These are phyloP conservation scores for Gryon sp. DNA, from an alignment of 1,140 invertebrate genomes.

Conservation along the genomic window DNA sequence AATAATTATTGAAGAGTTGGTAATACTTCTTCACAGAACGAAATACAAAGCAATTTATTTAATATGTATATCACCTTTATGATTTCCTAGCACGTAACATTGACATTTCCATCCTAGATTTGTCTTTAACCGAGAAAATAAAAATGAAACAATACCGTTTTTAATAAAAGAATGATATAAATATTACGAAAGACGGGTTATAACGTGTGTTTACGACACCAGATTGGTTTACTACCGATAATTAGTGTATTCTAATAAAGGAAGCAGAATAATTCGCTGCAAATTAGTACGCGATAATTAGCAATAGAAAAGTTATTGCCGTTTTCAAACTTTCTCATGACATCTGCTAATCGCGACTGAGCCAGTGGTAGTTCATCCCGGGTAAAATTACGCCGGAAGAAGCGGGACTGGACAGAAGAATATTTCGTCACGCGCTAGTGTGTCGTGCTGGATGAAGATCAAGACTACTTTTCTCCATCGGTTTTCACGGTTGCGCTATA, in stretches of 20 bases:
- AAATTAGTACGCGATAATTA: constrained; percentile 62
- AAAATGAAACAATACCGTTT: not conserved
- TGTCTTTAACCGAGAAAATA: not conserved
- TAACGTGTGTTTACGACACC: constrained; percentile 13
- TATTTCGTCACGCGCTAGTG: constrained; percentile 62
- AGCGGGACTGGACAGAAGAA: constrained; percentile 57
- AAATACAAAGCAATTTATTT: not conserved
- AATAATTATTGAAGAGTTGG: too few species aligned
- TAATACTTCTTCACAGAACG: too few species aligned
- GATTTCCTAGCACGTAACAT: constrained; percentile 17
- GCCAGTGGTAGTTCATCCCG: constrained; percentile 53
- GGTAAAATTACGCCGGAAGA: constrained; percentile 39
- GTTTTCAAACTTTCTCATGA: constrained; percentile 65
- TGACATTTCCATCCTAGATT: constrained; percentile 43
- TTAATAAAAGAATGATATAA: constrained; percentile 1
- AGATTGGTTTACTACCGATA: constrained; percentile 16
- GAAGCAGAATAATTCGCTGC: constrained; percentile 17
- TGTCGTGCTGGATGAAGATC: constrained; percentile 57
- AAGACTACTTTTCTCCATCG: constrained; percentile 63
- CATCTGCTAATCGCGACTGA: constrained; percentile 56
- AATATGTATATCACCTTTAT: not conserved
- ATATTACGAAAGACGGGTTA: constrained; percentile 4
- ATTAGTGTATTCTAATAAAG: constrained; percentile 18
- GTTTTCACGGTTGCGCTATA: constrained; percentile 63
- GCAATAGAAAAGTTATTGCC: constrained; percentile 41